phyloP scores from a whole-genome alignment of 1,140 invertebrate species.

The Patella vulgata region DNA sequence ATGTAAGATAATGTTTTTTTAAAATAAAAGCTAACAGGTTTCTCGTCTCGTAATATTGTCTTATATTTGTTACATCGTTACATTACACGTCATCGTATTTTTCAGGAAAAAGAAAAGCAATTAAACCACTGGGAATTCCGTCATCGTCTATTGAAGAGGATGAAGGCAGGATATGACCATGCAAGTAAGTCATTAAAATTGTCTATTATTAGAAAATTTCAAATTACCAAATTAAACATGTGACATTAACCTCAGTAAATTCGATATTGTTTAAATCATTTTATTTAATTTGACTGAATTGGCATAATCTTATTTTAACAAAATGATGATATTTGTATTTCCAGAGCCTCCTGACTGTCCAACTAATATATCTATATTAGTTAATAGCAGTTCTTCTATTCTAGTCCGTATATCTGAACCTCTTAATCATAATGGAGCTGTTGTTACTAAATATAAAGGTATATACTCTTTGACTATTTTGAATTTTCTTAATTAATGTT shows the following conservation, averaged over 20 bases:
- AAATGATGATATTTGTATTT: slow-evolving; percentile 22
- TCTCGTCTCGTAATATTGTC: too few species aligned
- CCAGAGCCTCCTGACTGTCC: slow-evolving; percentile 82
- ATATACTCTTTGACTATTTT: slow-evolving; percentile 33
- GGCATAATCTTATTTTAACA: too few species aligned
- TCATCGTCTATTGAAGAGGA: slow-evolving; percentile 81
- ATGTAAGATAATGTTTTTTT: too few species aligned
- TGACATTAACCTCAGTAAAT: too few species aligned
- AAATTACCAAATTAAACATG: too few species aligned
- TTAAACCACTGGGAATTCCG: slow-evolving; percentile 87
- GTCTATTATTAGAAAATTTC: too few species aligned
- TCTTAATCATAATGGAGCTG: slow-evolving; percentile 74
- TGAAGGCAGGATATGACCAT: slow-evolving; percentile 77
- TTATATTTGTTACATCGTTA: slow-evolving; percentile 1
- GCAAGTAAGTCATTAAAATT: slow-evolving; percentile 70
- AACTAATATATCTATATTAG: slow-evolving; percentile 80
- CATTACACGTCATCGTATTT: slow-evolving; percentile 11
- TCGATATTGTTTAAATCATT: too few species aligned
- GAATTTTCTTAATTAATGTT: too few species aligned
- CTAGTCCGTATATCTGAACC: slow-evolving; percentile 80
- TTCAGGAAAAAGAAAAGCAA: slow-evolving; percentile 80
- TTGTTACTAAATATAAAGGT: slow-evolving; percentile 92
- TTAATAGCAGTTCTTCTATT: slow-evolving; percentile 82
- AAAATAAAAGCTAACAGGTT: too few species aligned
- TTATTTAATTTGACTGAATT: too few species aligned